Percentiles rank a stretch among this genome's conserved stretches.
Evolutionary conservation across 2,888 invertebrate species (phyloP).

Genomic region (Cephus pulcher): DNA sequence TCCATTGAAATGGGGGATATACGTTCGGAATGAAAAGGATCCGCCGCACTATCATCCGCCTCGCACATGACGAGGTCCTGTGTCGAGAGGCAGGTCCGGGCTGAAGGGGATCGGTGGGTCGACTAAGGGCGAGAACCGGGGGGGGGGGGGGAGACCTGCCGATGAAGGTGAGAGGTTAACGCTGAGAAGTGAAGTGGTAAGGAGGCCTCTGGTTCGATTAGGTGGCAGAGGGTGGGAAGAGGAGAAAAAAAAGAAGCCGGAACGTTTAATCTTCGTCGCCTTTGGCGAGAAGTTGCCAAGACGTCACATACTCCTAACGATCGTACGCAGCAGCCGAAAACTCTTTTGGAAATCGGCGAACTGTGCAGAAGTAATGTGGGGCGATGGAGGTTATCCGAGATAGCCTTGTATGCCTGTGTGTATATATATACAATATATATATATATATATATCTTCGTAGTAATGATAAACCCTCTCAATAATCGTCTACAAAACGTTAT

Average conservation of each 20-base stretch:
- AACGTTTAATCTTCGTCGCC: neutral
- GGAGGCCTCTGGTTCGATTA: neutral
- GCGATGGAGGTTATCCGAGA: neutral
- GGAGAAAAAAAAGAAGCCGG: neutral
- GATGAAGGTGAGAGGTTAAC: neutral
- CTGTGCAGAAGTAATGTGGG: neutral
- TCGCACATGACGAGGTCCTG: neutral
- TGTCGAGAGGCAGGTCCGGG: neutral
- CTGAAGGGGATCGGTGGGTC: neutral
- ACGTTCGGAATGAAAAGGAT: neutral
- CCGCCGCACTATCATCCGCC: neutral
- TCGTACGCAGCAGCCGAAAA: neutral
- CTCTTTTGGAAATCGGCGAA: neutral
- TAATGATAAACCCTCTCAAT: neutral
- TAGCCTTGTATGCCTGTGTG: neutral
- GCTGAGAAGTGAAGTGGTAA: neutral
- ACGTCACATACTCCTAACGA: neutral
- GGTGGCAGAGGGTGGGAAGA: neutral
- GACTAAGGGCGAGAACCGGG: neutral
- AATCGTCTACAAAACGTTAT: neutral
- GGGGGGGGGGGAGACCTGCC: neutral
- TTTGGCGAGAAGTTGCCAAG: neutral
- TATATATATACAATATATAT: no score
- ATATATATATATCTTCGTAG: neutral
- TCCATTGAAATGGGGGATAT: neutral